Conservation (phyloP, 2,113 vertebrate genomes). For the Antennarius striatus region DNA sequence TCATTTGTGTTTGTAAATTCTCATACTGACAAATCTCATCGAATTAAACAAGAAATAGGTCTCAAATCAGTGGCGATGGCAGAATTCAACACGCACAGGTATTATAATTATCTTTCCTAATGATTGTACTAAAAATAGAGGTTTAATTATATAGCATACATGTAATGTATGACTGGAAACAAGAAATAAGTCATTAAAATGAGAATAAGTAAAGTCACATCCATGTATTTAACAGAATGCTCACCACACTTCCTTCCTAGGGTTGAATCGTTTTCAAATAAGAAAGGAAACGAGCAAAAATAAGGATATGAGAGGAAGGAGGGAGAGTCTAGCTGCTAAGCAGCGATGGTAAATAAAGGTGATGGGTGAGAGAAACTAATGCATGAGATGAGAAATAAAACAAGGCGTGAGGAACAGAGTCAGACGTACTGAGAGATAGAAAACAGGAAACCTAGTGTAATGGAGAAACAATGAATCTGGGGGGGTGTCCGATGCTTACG, state of each 20-base stretch:
- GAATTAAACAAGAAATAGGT: neutral
- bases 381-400: too few relatives aligned
- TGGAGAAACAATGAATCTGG: too few relatives aligned
- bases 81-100: too few relatives aligned
- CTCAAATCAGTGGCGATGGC: too few relatives aligned
- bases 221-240: slow-evolving; percentile 16
- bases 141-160: too few relatives aligned
- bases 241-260: slow-evolving; percentile 4
- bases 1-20: slow-evolving; percentile 1
- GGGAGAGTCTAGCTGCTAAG: slow-evolving; percentile 6
- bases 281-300: slow-evolving; percentile 15
- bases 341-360: neutral
- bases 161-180: too few relatives aligned
- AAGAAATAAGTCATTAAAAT: too few relatives aligned
- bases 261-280: neutral
- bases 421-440: slow-evolving; percentile 3
- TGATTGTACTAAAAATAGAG: too few relatives aligned
- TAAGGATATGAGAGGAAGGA: neutral
- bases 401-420: neutral
- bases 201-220: too few relatives aligned
- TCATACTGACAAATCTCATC: neutral
- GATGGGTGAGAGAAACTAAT: slow-evolving; percentile 6
- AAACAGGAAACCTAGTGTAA: too few relatives aligned
- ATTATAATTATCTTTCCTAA: too few relatives aligned
- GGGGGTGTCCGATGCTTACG: too few relatives aligned